phyloP scores from a whole-genome alignment of 2,113 vertebrate species.

The Lethenteron camtschaticum region DNA sequence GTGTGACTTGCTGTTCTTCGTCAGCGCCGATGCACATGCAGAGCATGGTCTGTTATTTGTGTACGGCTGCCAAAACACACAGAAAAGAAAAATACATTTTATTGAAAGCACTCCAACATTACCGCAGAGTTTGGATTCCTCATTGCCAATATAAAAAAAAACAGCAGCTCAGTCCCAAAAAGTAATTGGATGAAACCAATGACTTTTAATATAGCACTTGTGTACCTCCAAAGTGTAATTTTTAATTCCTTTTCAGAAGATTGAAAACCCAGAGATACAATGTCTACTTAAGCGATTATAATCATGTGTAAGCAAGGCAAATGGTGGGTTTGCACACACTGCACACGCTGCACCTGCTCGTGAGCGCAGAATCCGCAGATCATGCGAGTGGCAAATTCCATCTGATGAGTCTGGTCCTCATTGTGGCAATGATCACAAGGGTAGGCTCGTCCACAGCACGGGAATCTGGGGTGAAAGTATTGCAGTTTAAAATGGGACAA shows the following conservation, averaged over 20 bases:
- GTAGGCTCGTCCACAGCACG: constrained; percentile 37
- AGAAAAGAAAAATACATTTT: neutral
- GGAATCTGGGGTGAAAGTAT: constrained; percentile 20
- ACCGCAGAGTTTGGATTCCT: too few relatives aligned
- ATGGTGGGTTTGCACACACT: too few relatives aligned
- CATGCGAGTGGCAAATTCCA: constrained; percentile 41
- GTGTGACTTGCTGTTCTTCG: constrained; percentile 18
- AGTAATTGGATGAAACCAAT: too few relatives aligned
- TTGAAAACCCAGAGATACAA: neutral
- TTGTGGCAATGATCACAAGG: constrained; percentile 38
- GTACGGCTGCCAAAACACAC: constrained; percentile 20
- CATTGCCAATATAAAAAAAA: neutral
- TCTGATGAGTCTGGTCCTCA: constrained; percentile 32
- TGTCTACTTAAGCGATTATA: too few relatives aligned
- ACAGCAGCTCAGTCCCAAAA: neutral
- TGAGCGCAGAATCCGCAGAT: constrained; percentile 40
- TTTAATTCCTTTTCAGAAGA: too few relatives aligned
- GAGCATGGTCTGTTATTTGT: constrained; percentile 28
- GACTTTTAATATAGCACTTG: too few relatives aligned
- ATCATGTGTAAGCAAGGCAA: neutral
- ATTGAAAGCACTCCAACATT: too few relatives aligned
- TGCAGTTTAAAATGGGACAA: neutral
- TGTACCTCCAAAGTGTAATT: too few relatives aligned
- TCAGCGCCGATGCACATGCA: constrained; percentile 34
- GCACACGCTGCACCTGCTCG: constrained; percentile 25